A percentile compares a stretch with the other conserved stretches of the same genome.
Evolutionary conservation across 2,888 invertebrate genomes (phyloP).

Genomic region (Andrena bucephala): DNA sequence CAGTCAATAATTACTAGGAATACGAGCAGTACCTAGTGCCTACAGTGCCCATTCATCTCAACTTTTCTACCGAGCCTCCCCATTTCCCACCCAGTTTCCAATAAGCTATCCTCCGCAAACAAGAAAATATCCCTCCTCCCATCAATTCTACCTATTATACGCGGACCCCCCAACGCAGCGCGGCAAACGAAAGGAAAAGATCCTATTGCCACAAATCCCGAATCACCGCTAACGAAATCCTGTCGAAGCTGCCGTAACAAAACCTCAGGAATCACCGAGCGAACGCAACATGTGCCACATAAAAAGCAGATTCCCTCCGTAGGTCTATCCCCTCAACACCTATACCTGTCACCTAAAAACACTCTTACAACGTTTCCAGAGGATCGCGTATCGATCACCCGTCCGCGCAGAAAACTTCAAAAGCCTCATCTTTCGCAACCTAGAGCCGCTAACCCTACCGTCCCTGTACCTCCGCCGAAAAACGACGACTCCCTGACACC

Average conservation of each 20-base stretch:
- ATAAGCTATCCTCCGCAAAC: no score
- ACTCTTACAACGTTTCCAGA: slow-evolving; percentile 11
- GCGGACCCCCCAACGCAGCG: no score
- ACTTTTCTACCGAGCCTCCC: no score
- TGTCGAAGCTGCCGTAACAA: background rate
- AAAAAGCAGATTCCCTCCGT: background rate
- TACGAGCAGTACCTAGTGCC: no score
- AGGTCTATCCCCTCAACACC: background rate
- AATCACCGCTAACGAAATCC: background rate
- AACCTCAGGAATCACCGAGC: background rate
- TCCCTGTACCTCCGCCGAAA: slow-evolving; percentile 1
- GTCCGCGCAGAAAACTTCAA: background rate
- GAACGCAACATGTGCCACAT: background rate
- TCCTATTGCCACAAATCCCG: background rate
- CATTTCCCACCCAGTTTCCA: no score
- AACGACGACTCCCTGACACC: slow-evolving; percentile 2
- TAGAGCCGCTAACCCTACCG: background rate
- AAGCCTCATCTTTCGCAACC: slow-evolving; percentile 11
- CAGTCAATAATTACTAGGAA: no score
- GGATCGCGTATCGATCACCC: slow-evolving; percentile 9
- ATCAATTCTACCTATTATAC: no score
- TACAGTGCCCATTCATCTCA: no score
- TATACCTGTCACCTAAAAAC: slow-evolving; percentile 10
- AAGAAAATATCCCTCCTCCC: no score
- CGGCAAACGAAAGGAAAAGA: no score